phyloP scores from a whole-genome alignment of 2,797 vertebrate genomes.

The Alosa sapidissima region DNA sequence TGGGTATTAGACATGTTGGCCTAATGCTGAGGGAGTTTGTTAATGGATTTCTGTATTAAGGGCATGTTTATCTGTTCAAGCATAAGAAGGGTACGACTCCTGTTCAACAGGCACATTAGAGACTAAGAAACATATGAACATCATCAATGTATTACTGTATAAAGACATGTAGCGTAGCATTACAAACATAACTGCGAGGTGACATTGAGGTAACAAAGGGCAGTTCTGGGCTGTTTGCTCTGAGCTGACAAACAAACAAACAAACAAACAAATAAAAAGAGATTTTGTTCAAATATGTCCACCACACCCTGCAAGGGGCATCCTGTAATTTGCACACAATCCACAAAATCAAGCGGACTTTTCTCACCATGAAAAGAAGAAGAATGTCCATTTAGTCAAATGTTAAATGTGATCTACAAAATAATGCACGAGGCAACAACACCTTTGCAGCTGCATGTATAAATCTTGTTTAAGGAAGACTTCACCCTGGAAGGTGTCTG shows the following conservation, averaged over 20 bases:
- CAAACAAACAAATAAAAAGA: not conserved
- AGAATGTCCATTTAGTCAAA: not conserved
- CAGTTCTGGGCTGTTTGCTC: not conserved
- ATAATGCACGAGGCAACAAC: not conserved
- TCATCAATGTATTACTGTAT: not conserved
- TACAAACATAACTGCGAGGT: not conserved
- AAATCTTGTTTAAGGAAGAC: slow-evolving; percentile 8
- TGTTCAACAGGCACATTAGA: slow-evolving; percentile 57
- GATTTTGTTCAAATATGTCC: not conserved
- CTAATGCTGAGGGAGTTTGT: too few species aligned
- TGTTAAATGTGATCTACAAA: not conserved
- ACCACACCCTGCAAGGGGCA: not conserved
- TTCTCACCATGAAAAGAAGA: not conserved
- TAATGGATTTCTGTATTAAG: not conserved
- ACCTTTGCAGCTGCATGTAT: not conserved
- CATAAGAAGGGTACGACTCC: not conserved
- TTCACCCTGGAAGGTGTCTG: not conserved
- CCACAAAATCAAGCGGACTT: not conserved
- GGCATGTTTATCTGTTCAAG: not conserved
- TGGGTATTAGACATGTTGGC: too few species aligned
- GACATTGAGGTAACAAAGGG: not conserved
- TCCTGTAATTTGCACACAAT: not conserved
- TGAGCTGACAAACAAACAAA: not conserved
- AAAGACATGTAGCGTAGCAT: not conserved
- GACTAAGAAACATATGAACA: slow-evolving; percentile 34